These are phyloP conservation scores for Lucilia cuprina DNA, from an alignment of 1,140 invertebrate species.

Conservation along the genomic window DNA sequence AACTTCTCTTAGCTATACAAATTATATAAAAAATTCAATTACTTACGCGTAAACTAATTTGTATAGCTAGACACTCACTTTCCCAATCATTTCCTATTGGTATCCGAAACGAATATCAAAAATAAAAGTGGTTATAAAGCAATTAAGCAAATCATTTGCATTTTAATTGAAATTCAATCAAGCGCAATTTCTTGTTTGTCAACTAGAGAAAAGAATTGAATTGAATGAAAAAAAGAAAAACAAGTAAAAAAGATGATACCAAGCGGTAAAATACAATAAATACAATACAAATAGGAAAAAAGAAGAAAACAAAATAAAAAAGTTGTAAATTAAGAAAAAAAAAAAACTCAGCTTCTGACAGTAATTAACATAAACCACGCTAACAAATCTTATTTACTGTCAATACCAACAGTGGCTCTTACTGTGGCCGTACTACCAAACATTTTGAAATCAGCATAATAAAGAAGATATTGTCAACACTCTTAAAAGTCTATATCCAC, in stretches of 20 bases:
- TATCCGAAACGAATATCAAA: neutral
- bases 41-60: too few relatives aligned
- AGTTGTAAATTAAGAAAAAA: slow-evolving; percentile 28
- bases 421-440: neutral
- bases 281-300: neutral
- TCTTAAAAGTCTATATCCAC: neutral
- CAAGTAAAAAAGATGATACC: neutral
- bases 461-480: slow-evolving; percentile 29
- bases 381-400: slow-evolving; percentile 42
- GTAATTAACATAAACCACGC: slow-evolving; percentile 41
- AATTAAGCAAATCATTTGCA: slow-evolving; percentile 39
- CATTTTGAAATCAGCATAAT: slow-evolving; percentile 17
- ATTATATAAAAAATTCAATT: too few relatives aligned
- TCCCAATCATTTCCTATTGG: slow-evolving; percentile 13
- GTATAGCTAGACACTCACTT: too few relatives aligned
- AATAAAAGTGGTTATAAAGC: slow-evolving; percentile 30
- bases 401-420: slow-evolving; percentile 32
- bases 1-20: too few relatives aligned
- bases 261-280: slow-evolving; percentile 10
- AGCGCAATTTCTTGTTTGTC: slow-evolving; percentile 36
- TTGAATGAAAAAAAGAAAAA: neutral
- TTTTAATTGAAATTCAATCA: slow-evolving; percentile 42
- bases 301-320: neutral
- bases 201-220: slow-evolving; percentile 9
- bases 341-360: slow-evolving; percentile 36